A percentile compares a stretch with the other conserved stretches of the same genome.
These are phyloP conservation scores for Limonius californicus DNA, from an alignment of 1,140 invertebrate species.

Conservation along the genomic window DNA sequence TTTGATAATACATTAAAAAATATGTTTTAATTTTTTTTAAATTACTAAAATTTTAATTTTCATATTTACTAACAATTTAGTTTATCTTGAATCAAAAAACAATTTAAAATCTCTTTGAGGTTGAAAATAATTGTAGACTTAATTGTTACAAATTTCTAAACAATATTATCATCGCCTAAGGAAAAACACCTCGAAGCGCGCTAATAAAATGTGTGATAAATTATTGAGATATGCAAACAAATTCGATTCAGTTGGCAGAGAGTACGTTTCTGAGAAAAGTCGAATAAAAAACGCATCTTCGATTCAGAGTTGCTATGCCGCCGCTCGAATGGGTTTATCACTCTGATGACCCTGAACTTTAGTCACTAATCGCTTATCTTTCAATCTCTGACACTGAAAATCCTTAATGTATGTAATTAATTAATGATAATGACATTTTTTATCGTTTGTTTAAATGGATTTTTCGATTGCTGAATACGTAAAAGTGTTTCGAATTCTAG, in stretches of 20 bases:
- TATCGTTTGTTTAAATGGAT: conserved; percentile 1
- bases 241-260: background rate
- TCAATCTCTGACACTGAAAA: conserved; percentile 8
- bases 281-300: background rate
- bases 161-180: background rate
- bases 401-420: conserved; percentile 7
- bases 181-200: background rate
- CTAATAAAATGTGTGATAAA: background rate
- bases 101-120: too few relatives aligned
- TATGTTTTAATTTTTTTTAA: too few relatives aligned
- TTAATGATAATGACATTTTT: conserved; percentile 2
- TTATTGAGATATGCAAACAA: background rate
- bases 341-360: conserved; percentile 13
- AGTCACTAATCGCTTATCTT: conserved; percentile 11
- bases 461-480: background rate
- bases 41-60: too few relatives aligned
- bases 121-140: too few relatives aligned
- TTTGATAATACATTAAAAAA: too few relatives aligned
- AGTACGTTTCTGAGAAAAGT: background rate
- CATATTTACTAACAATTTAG: too few relatives aligned
- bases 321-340: background rate
- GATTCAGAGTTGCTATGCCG: background rate
- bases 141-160: background rate
- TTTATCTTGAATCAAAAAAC: too few relatives aligned
- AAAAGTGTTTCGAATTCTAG: background rate